phyloP scores from a whole-genome alignment of 2,113 vertebrate species.

The Micromys minutus region DNA sequence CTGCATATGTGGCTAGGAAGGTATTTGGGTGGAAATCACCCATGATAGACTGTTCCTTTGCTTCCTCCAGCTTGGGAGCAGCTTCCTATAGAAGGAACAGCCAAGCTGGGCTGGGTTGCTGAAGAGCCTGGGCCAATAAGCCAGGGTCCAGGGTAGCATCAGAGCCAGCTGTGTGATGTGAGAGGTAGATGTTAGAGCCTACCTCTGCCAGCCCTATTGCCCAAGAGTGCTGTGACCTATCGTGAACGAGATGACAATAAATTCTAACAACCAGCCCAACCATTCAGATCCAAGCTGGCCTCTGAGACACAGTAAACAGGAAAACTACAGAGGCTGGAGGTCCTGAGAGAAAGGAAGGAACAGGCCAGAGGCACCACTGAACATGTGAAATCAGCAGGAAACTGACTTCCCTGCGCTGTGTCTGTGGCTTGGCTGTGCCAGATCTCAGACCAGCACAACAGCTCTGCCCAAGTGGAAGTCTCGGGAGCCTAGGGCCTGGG shows the following conservation, averaged over 20 bases:
- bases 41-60: background rate
- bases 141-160: background rate
- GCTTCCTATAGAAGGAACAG: background rate
- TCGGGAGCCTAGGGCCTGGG: background rate
- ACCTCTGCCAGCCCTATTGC: background rate
- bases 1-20: background rate
- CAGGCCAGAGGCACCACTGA: slow-evolving; percentile 4
- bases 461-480: background rate
- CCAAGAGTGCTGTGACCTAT: background rate
- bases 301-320: slow-evolving; percentile 66
- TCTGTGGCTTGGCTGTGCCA: background rate
- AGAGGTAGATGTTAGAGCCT: too few species aligned
- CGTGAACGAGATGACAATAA: background rate
- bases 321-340: slow-evolving; percentile 49
- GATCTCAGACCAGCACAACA: background rate
- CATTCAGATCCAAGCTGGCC: background rate
- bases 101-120: background rate
- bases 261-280: background rate
- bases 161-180: background rate
- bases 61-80: rapidly evolving
- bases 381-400: slow-evolving; percentile 49
- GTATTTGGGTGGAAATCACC: background rate
- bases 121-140: background rate
- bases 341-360: slow-evolving; percentile 49
- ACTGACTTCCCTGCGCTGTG: background rate